phyloP scores from a whole-genome alignment of 2,113 vertebrate species.

The Leptobrachium ailaonicum region DNA sequence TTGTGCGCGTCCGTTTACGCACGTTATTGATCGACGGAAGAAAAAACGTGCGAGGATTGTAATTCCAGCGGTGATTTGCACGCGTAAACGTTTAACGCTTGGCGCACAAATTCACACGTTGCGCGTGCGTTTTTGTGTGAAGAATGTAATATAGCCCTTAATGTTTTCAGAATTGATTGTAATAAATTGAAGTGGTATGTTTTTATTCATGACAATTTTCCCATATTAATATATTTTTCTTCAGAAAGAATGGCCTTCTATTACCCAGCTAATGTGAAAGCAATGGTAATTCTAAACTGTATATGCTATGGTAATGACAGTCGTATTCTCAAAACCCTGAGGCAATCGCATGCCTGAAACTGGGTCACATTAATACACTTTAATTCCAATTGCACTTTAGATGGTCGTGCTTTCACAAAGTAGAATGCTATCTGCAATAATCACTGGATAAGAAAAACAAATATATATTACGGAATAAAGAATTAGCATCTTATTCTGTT shows the following conservation, averaged over 20 bases:
- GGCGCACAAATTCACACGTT: no score
- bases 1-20: no score
- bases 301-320: neutral
- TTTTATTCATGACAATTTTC: no score
- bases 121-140: no score
- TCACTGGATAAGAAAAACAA: neutral
- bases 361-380: neutral
- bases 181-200: no score
- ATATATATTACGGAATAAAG: neutral
- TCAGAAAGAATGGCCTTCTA: neutral
- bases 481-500: slow-evolving; percentile 14
- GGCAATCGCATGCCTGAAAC: neutral
- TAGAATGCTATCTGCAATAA: neutral
- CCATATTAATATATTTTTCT: neutral
- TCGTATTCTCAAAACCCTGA: neutral
- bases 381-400: neutral
- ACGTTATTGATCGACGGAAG: no score
- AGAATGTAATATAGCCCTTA: no score
- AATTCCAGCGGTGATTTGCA: no score
- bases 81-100: no score
- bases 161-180: no score
- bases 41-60: no score
- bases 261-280: neutral
- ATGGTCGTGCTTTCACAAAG: neutral
- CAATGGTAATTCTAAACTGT: neutral